These are phyloP conservation scores for Polymixis lichenea DNA, from an alignment of 2,888 invertebrate genomes.

Conservation along the genomic window DNA sequence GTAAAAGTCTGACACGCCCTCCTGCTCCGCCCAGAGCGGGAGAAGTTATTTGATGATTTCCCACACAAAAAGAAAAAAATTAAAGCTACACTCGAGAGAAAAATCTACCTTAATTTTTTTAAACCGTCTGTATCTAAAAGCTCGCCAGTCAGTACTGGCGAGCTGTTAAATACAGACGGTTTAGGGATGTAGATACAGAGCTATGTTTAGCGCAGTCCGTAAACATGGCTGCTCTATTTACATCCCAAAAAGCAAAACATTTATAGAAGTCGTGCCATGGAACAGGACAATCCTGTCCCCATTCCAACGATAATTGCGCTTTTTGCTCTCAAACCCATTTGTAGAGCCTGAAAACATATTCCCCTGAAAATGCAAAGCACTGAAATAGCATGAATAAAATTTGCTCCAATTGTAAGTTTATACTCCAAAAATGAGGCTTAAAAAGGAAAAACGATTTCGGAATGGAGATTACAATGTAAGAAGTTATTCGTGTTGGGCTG, in stretches of 20 bases:
- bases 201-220: no score
- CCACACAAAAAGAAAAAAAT: no score
- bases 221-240: neutral
- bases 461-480: constrained; percentile 66
- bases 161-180: no score
- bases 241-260: neutral
- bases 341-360: constrained; percentile 44
- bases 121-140: neutral
- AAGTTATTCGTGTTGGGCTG: constrained; percentile 55
- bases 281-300: constrained; percentile 8
- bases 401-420: constrained; percentile 59
- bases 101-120: neutral
- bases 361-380: constrained; percentile 47
- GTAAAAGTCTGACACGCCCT: no score
- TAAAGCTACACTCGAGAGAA: neutral
- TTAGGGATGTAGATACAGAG: no score
- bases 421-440: constrained; percentile 61
- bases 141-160: no score
- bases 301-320: constrained; percentile 22
- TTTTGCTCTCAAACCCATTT: constrained; percentile 15
- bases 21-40: no score
- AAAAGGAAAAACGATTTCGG: constrained; percentile 68
- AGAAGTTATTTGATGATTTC: no score
- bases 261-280: neutral
- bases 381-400: constrained; percentile 56